Evolutionary conservation across 2,888 invertebrate species (phyloP).

Genomic region (Platycheirus albimanus): DNA sequence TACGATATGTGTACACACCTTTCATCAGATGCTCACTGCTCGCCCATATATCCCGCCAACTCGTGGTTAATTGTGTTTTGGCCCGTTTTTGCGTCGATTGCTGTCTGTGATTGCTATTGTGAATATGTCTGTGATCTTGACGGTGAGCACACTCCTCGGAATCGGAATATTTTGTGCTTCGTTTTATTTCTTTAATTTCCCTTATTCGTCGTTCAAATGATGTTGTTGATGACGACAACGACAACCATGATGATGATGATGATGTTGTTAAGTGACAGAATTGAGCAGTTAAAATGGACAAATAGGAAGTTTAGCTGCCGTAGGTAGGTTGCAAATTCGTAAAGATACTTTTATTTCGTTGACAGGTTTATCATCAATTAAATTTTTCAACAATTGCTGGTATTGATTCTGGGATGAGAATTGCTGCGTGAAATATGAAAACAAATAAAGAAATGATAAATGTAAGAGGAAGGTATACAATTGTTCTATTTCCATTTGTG

Average conservation of each 20-base stretch:
- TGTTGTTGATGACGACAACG: constrained; percentile 21
- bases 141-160: constrained; percentile 51
- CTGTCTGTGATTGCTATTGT: constrained; percentile 56
- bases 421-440: neutral
- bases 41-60: constrained; percentile 74
- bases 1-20: constrained; percentile 67
- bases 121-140: constrained; percentile 21
- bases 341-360: neutral
- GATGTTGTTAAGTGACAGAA: constrained; percentile 62
- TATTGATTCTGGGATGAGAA: neutral
- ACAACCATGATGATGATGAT: constrained; percentile 59
- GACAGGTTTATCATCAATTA: constrained; percentile 46
- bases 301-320: constrained; percentile 48
- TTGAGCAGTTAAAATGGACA: constrained; percentile 65
- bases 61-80: constrained; percentile 70
- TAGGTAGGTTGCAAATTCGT: constrained; percentile 51
- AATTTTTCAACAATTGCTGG: constrained; percentile 14
- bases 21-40: constrained; percentile 69
- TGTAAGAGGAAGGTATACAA: too few species aligned
- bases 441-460: neutral
- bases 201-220: constrained; percentile 39
- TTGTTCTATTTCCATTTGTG: too few species aligned
- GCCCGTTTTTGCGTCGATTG: constrained; percentile 48
- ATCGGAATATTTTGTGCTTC: neutral
- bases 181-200: constrained; percentile 47